These are phyloP conservation scores for Sarcophaga variegata DNA, from an alignment of 2,888 invertebrate genomes.

Conservation along the genomic window DNA sequence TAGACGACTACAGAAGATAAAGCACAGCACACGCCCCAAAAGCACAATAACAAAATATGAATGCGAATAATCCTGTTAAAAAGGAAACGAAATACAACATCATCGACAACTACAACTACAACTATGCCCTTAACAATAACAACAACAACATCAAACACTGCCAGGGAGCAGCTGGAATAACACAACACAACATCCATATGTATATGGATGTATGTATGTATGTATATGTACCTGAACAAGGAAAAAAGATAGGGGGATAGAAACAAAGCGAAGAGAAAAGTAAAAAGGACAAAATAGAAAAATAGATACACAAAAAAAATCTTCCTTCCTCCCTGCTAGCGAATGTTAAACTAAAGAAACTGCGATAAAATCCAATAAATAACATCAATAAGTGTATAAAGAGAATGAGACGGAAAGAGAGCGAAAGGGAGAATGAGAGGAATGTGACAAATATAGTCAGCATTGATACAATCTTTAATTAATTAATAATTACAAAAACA, in stretches of 20 bases:
- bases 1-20: constrained; percentile 23
- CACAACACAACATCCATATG: neutral
- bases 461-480: constrained; percentile 9
- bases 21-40: constrained; percentile 65
- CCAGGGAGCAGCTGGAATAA: neutral
- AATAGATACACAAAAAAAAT: constrained; percentile 59
- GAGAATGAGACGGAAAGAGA: neutral
- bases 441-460: neutral
- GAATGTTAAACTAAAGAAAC: too few relatives aligned
- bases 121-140: constrained; percentile 38
- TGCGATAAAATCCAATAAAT: neutral
- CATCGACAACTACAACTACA: constrained; percentile 22
- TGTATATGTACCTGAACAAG: neutral
- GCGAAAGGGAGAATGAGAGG: too few relatives aligned
- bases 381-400: neutral
- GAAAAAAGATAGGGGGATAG: constrained; percentile 31
- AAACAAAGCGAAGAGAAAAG: too few relatives aligned
- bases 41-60: constrained; percentile 22
- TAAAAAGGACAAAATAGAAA: constrained; percentile 39
- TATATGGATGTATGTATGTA: neutral
- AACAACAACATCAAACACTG: constrained; percentile 13
- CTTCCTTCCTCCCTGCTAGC: neutral
- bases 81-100: constrained; percentile 49
- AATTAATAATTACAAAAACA: constrained; percentile 17
- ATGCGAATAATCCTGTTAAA: constrained; percentile 42